Percentiles rank a stretch among this genome's conserved stretches.
These are phyloP conservation scores for Serripes groenlandicus DNA, from an alignment of 2,888 invertebrate species.

Conservation along the genomic window DNA sequence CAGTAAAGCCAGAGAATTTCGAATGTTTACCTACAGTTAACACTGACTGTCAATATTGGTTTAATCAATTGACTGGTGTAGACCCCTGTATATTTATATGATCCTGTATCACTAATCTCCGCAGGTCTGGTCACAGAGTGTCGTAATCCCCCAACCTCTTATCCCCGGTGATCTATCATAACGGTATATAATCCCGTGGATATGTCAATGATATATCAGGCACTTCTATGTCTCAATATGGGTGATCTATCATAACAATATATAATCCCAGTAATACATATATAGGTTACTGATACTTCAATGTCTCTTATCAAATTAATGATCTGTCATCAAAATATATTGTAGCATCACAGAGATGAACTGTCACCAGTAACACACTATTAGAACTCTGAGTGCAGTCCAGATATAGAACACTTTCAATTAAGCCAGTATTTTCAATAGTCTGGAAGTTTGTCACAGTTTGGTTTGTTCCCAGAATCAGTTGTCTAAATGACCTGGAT, in stretches of 20 bases:
- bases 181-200: slow-evolving; percentile 11
- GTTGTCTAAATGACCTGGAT: too few species aligned
- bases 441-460: too few species aligned
- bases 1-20: slow-evolving; percentile 10
- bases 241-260: too few species aligned
- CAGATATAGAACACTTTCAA: too few species aligned
- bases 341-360: too few species aligned
- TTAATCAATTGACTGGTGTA: slow-evolving; percentile 47
- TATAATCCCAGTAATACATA: too few species aligned
- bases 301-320: background rate
- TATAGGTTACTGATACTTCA: background rate
- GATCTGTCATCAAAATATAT: background rate
- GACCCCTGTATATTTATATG: background rate
- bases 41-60: slow-evolving; percentile 48
- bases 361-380: too few species aligned
- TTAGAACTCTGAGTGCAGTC: too few species aligned
- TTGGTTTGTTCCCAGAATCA: too few species aligned
- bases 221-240: slow-evolving; percentile 5
- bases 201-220: slow-evolving; percentile 9
- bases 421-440: too few species aligned
- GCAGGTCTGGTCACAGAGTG: background rate
- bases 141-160: slow-evolving; percentile 2
- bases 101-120: background rate
- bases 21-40: slow-evolving; percentile 49
- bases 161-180: slow-evolving; percentile 18